Evolutionary conservation across 2,113 vertebrate species (phyloP).

Genomic region (Cinclus cinclus): DNA sequence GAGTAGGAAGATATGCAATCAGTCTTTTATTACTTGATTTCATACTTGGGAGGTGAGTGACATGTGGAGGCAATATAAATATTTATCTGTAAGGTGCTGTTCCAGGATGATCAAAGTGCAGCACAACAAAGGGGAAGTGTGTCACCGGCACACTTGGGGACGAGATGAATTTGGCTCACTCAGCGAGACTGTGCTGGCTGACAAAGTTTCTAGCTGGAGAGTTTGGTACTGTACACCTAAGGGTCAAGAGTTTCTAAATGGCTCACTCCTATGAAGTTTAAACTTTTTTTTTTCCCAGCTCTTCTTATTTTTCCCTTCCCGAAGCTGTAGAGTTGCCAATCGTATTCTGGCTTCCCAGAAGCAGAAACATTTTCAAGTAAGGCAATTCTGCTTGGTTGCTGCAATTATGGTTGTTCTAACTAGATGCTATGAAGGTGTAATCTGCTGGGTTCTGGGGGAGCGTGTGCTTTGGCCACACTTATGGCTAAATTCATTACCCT

Average conservation of each 20-base stretch:
- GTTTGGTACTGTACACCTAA: not conserved
- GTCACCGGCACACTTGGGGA: not conserved
- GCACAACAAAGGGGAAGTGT: conserved; percentile 6
- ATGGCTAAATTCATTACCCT: not conserved
- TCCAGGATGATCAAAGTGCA: conserved; percentile 47
- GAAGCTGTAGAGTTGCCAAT: not conserved
- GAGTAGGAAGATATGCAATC: not conserved
- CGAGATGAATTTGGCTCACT: not conserved
- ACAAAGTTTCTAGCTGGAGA: not conserved
- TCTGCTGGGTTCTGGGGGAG: not conserved
- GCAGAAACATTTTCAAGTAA: not conserved
- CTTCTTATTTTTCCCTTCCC: not conserved
- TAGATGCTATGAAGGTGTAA: not conserved
- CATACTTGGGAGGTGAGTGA: not conserved
- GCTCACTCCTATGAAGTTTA: not conserved
- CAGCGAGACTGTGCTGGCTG: not conserved
- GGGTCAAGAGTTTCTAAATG: not conserved
- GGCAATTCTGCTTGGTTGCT: not conserved
- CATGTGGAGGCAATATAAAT: not conserved
- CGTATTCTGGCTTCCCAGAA: not conserved
- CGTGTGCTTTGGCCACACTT: not conserved
- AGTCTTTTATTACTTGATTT: not conserved
- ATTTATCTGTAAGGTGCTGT: not conserved
- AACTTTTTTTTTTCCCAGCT: not conserved
- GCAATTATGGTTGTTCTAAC: not conserved